Evolutionary conservation across 2,888 invertebrate genomes (phyloP), one percentile per base, ranked within the genome.

Genomic region (Eurois occulta): DNA sequence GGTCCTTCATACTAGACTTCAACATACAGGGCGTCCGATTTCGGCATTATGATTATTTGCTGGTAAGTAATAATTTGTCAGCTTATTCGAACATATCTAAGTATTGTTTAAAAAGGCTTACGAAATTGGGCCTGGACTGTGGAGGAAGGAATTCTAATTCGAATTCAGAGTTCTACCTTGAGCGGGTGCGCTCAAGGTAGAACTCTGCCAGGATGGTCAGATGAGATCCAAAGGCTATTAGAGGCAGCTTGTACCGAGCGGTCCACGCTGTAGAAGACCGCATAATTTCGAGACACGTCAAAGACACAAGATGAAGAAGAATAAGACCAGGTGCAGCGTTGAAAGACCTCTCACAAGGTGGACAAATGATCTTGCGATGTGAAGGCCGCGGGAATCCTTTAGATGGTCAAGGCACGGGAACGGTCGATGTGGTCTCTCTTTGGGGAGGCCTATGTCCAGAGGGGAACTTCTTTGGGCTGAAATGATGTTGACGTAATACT

Each of bases 1-100:
- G 96, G 0, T 95, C 96, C 55, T 96, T 96, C 87, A 95, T 96
- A 69, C 89, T 96, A 11, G 96, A 96, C 91, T 96, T 96, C 85
- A 96, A 96, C 69, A 94, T 96, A 21, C 96, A 96, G 84, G 96
- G 96, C 16, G 91, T 96, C n/a, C 88, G 96, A 82, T 95, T 92
- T 82, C 88, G 96, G 18, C 96, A 96, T 77, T 91, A 92, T 74
- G 96, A 96, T 81, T 96, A 94, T 84, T 86, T 96, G 78, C 83
- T 96, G 92, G 96, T 96, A 87, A 16, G n/a, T 64, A 2, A 13
- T 24, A 64, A 24, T 38, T 18, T 32, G 18, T 64, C 11, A 24
- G 38, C 24, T 38, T 21, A 24, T 62, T 18, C 32, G 8, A 60
- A 32, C 8, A 3, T 55, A n/a, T 11, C 11, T 21, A 10, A 35